Evolutionary conservation across 2,797 vertebrate genomes (phyloP), one percentile per base, ranked within the genome.

Genomic region (Phoebastria nigripes): DNA sequence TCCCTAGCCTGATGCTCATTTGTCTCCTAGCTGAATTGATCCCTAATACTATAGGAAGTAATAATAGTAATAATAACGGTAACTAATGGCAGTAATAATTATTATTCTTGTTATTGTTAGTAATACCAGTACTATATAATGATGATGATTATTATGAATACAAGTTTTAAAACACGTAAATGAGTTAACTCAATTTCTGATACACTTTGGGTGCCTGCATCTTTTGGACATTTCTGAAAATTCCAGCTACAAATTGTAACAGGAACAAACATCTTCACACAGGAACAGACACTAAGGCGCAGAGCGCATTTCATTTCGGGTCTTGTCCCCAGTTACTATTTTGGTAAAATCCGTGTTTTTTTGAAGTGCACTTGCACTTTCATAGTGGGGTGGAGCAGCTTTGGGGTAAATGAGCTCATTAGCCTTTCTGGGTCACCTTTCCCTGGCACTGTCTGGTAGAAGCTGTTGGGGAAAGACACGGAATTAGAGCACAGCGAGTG

Each of bases 41-140:
- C 74, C 89, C 58, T 65, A 55, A 49, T 73, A 79, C 72, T 88
- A 24, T 14, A 63, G 87, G 82, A 93, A 72, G 92, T 86, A 92
- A 66, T 95, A 95, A 93, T 44, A 91, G 88, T 82, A 88, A 94
- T 93, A 87, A 96, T 85, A 83, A 87, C 12, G 49, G 72, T 44
- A 94, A 79, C 72, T 84, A 74, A 92, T 76, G 84, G 87, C 80
- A 81, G 82, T 87, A 93, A 90, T 90, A 82, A 81, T 93, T 87
- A 85, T 66, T 82, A 76, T 92, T 88, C 69, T 67, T 66, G 72
- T 80, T 94, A 86, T 67, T 87, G 76, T 78, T 72, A 66, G 71
- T 66, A 80, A 58, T 90, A 94, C 56, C 41, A 88, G 82, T 47
- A 21, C 55, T n/a, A 26, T 37, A 15, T 85, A 87, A 93, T 87